Percentiles rank a stretch among this genome's conserved stretches.
phyloP scores from a whole-genome alignment of 1,140 invertebrate genomes.

The Medauroidea extradentata region DNA sequence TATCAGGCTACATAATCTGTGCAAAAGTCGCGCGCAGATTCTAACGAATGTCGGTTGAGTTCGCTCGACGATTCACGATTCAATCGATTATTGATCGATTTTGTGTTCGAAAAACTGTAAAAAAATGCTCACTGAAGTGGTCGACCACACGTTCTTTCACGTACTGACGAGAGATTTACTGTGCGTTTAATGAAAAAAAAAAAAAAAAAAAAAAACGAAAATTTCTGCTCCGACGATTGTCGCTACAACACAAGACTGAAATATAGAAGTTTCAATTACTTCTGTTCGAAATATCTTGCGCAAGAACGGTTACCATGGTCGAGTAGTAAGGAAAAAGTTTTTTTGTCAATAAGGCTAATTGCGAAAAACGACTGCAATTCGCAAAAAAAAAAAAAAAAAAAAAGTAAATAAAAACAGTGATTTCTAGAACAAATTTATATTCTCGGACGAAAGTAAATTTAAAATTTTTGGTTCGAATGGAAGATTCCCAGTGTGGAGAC shows the following conservation, averaged over 20 bases:
- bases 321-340: constrained; percentile 11
- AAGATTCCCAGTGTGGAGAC: constrained; percentile 21
- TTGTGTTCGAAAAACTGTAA: no score
- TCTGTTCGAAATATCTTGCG: background rate
- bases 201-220: background rate
- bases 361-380: constrained; percentile 9
- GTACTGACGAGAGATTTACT: no score
- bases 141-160: no score
- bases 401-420: no score
- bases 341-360: constrained; percentile 14
- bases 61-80: no score
- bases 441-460: constrained; percentile 32
- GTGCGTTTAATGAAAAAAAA: no score
- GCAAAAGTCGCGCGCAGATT: no score
- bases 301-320: background rate
- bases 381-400: constrained; percentile 3
- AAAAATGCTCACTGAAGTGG: no score
- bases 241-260: background rate
- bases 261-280: background rate
- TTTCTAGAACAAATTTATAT: no score
- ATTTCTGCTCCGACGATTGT: background rate
- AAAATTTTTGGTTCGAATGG: constrained; percentile 25
- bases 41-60: no score
- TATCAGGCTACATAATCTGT: no score
- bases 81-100: no score